phyloP scores from a whole-genome alignment of 2,113 vertebrate genomes.

The Cololabis saira region DNA sequence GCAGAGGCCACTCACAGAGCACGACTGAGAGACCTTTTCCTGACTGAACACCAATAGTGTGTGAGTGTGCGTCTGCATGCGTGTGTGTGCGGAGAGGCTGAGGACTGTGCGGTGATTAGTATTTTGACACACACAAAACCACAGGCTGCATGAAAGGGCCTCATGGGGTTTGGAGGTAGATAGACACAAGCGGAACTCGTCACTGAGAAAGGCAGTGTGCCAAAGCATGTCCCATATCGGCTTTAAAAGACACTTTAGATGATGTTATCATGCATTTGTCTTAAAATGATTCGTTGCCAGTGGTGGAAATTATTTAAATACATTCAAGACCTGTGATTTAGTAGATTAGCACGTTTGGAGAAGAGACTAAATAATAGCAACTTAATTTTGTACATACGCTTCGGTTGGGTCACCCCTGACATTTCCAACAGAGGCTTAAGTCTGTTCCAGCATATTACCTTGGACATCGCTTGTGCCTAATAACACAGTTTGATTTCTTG shows the following conservation, averaged over 20 bases:
- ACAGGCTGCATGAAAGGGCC: conserved; percentile 35
- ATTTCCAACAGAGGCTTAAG: too few relatives aligned
- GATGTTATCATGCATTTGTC: too few relatives aligned
- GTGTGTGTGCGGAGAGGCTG: conserved; percentile 25
- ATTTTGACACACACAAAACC: conserved; percentile 63
- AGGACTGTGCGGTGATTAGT: conserved; percentile 54
- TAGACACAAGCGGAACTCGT: conserved; percentile 50
- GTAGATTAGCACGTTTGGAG: too few relatives aligned
- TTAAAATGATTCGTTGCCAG: too few relatives aligned
- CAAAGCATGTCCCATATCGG: not conserved
- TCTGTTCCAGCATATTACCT: too few relatives aligned
- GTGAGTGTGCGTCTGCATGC: conserved; percentile 37
- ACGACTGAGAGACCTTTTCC: conserved; percentile 77
- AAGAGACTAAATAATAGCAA: too few relatives aligned
- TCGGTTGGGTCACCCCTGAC: too few relatives aligned
- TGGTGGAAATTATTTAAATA: too few relatives aligned
- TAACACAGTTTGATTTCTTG: not conserved
- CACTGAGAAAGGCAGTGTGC: conserved; percentile 12
- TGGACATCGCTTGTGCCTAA: too few relatives aligned
- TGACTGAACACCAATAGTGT: conserved; percentile 72
- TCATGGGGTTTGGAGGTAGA: conserved; percentile 47
- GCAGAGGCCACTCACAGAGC: conserved; percentile 82
- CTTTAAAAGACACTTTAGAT: not conserved
- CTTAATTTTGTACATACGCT: too few relatives aligned
- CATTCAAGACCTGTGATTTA: too few relatives aligned